Evolutionary conservation across 2,888 invertebrate species (phyloP), one percentile per base, ranked within the genome.

Genomic region (Galerucella pusilla): DNA sequence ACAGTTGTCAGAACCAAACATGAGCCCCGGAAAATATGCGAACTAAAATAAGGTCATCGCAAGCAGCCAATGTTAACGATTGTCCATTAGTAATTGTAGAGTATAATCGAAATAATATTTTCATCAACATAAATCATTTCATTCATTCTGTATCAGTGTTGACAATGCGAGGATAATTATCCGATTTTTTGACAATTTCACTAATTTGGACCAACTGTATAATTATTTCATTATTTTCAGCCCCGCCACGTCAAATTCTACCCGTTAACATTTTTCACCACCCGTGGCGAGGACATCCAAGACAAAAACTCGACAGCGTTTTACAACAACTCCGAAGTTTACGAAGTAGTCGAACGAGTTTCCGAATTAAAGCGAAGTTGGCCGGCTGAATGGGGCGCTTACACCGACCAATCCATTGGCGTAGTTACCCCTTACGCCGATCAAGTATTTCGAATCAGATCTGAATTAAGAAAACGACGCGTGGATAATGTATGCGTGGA

Each of bases 401-500:
- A 93, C 68, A 91, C 92, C 79, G 94, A 94, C 81, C 92, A 92
- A 76, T 93, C 93, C 75, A 94, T 96, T 76, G 95, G 96, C 1
- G 94, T 96, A n/a, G 92, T 96, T 86, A 93, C 94, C 0, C 95
- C 95, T 0, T 96, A 96, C 86, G 91, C 94, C 0, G 96, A 96
- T 87, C 96, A 96, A 46, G 91, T 91, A 4, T 91, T 92, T 80
- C 90, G 93, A 77, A 94, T 96, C 78, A 90, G 96, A 74, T 91
- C 91, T 45, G 95, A 95, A 83, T 86, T 96, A 71, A 89, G 95
- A 42, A 94, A 94, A 83, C 90, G 92, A 6, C 90, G 92, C 46
- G 90, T 96, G 87, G 91, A 91, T 78, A 92, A 93, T 74, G 93
- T 96, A 63, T 93, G 94, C 12, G 96, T 96, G 2, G 96, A 96